phyloP scores from a whole-genome alignment of 2,888 invertebrate genomes.

The Lapara coniferarum region DNA sequence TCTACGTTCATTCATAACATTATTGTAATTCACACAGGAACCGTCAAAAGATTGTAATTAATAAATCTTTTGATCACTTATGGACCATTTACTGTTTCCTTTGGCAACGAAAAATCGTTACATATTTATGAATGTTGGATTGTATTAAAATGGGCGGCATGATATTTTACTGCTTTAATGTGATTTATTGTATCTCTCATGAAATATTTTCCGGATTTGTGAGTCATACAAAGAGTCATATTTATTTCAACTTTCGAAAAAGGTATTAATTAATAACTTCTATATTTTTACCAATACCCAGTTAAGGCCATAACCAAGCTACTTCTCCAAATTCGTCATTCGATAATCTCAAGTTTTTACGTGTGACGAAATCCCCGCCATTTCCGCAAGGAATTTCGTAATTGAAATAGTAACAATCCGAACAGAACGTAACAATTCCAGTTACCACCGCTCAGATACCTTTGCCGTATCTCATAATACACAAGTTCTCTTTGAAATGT shows the following conservation, averaged over 20 bases:
- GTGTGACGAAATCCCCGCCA: slow-evolving; percentile 34
- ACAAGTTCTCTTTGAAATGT: slow-evolving; percentile 26
- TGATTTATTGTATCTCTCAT: not conserved
- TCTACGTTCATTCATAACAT: slow-evolving; percentile 20
- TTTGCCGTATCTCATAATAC: slow-evolving; percentile 27
- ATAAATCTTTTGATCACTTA: slow-evolving; percentile 29
- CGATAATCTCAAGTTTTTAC: not conserved
- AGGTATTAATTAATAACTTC: too few species aligned
- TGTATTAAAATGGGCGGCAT: not conserved
- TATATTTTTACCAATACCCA: too few species aligned
- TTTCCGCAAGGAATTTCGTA: slow-evolving; percentile 46
- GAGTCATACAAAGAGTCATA: too few species aligned
- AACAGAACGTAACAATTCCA: slow-evolving; percentile 33
- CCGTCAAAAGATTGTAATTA: slow-evolving; percentile 29
- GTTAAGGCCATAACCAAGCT: not conserved
- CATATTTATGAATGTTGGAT: slow-evolving; percentile 14
- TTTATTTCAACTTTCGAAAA: too few species aligned
- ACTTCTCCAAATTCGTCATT: not conserved
- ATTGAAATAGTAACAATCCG: slow-evolving; percentile 59
- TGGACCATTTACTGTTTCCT: slow-evolving; percentile 24
- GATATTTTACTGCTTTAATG: not conserved
- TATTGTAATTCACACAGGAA: slow-evolving; percentile 21
- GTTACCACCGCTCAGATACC: slow-evolving; percentile 30
- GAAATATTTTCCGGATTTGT: too few species aligned
- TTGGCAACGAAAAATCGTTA: slow-evolving; percentile 16